Base-by-base conservation (phyloP, 30 jellyfish, hydroid and myxozoan genomes). In the Haliclystus octoradiatus region DNA sequence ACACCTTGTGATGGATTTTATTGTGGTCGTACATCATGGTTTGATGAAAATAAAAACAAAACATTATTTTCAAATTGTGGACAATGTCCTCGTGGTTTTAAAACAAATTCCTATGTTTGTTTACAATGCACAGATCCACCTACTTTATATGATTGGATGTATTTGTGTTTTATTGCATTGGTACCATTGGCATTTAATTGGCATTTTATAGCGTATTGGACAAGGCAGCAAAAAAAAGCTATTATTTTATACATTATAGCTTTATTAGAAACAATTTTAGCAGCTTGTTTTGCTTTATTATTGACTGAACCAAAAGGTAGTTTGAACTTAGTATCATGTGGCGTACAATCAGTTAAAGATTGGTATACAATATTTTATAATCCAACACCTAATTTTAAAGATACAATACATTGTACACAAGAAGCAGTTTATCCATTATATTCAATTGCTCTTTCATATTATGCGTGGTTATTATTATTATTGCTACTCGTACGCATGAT, bases 341-440 rank as follows among this genome's bases (percentile, higher is more conserved):
- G 73, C 13, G 88, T 75, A 33, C 34, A 47, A 1, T 85, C 96
- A 0, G 63, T 85, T 31, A 74, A 73, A 49, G 96, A 85, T 52
- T 85, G 96, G 96, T 85, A 85, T 71, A 85, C 96, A n/a, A 72
- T 78, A 1, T 85, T 85, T 69, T 85, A 12, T 74, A 79, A 85
- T 66, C 96, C 96, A 15, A 74, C 69, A 63, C 90, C 88, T 49
- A 74, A 78, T 26, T 79, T 26, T 52, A 73, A 62, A 5, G 26
- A 50, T 33, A 53, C 12, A 29, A 78, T 85, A 1, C 77, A 62
- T 25, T 85, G 96, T 53, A 85, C 96, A 1, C 96, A 85, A 57
- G 96, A 85, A 73, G 96, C 96, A 49, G 94, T 85, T 31, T 85
- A 78, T 62, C 96, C 96, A 9, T 49, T 85, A 61, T 85, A 46